These are phyloP conservation scores for Oasisia sp. DNA, from an alignment of 2,888 invertebrate genomes.

Conservation along the genomic window DNA sequence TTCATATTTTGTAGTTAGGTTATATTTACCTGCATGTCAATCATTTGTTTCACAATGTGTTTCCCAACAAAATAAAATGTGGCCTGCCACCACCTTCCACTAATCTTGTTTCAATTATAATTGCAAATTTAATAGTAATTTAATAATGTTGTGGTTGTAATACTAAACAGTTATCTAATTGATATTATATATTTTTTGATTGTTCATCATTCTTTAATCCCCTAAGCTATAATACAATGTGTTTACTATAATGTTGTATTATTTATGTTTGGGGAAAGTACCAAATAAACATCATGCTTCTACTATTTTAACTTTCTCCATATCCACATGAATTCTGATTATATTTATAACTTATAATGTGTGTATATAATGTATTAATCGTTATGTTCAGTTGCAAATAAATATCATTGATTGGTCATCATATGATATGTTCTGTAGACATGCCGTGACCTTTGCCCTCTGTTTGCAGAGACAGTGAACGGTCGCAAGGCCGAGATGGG, in stretches of 20 bases:
- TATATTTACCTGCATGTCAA: not conserved
- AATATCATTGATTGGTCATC: not conserved
- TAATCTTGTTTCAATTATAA: not conserved
- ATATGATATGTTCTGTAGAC: not conserved
- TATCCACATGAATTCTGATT: no score
- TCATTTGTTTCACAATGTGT: not conserved
- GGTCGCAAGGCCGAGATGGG: slow-evolving; percentile 65
- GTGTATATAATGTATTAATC: not conserved
- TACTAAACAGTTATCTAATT: no score
- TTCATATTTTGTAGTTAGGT: not conserved
- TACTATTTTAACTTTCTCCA: no score
- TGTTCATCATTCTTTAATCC: no score
- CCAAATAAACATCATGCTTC: no score
- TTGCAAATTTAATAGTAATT: not conserved
- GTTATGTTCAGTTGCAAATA: not conserved
- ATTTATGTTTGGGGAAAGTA: no score
- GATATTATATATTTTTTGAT: no score
- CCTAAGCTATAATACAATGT: no score
- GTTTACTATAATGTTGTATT: no score
- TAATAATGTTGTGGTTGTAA: no score
- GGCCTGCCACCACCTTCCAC: not conserved
- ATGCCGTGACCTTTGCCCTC: not conserved
- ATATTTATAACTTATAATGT: no score
- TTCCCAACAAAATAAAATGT: not conserved
- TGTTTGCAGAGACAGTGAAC: slow-evolving; percentile 26